phyloP scores from a whole-genome alignment of 1,140 invertebrate species.

The Rhopalosiphum padi region DNA sequence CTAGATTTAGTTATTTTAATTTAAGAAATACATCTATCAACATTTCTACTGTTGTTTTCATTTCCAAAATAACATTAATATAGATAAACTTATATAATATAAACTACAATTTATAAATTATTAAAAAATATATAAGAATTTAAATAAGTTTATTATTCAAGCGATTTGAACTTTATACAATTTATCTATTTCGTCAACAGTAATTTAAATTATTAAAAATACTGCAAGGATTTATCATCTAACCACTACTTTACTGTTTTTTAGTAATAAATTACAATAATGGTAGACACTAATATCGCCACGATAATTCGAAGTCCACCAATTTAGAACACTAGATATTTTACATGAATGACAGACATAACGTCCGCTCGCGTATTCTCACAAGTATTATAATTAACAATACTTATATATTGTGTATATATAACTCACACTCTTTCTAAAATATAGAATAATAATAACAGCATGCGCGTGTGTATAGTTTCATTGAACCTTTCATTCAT shows the following conservation, averaged over 20 bases:
- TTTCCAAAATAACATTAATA: not conserved
- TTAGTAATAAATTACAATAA: not conserved
- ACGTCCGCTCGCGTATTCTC: not conserved
- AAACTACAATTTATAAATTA: not conserved
- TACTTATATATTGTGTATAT: not conserved
- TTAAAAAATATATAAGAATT: not conserved
- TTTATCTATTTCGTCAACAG: not conserved
- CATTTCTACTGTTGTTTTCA: no score
- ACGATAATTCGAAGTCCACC: not conserved
- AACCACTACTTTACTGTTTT: not conserved
- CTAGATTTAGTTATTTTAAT: not conserved
- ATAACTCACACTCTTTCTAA: not conserved
- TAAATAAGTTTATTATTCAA: not conserved
- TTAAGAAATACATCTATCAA: no score
- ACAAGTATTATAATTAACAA: not conserved
- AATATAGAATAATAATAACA: not conserved
- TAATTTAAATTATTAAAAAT: not conserved
- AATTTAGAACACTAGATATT: not conserved
- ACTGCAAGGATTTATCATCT: not conserved
- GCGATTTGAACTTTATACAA: no score
- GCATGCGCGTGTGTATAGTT: not conserved
- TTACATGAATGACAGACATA: not conserved
- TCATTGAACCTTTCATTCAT: slow-evolving; percentile 18
- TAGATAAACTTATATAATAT: not conserved
- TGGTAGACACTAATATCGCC: not conserved